Conservation (phyloP, 1,140 invertebrate species). For the Drosophila ambigua region DNA sequence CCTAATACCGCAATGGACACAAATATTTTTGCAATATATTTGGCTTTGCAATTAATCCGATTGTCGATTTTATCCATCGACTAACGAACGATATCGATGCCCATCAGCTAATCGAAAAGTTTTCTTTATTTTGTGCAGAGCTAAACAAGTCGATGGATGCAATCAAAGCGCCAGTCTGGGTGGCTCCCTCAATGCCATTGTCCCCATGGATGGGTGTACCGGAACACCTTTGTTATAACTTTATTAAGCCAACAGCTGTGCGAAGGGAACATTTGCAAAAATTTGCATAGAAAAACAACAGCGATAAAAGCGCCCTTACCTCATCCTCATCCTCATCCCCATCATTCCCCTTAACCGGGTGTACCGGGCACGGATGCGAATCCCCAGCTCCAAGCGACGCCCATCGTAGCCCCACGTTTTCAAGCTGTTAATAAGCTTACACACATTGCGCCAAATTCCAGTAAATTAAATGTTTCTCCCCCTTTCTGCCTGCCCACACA, state of each 20-base stretch:
- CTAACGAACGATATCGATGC: too few relatives aligned
- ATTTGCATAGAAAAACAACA: slow-evolving; percentile 77
- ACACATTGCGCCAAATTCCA: slow-evolving; percentile 71
- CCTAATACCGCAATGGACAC: too few relatives aligned
- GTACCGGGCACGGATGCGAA: too few relatives aligned
- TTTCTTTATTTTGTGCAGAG: too few relatives aligned
- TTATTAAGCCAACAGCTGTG: slow-evolving; percentile 37
- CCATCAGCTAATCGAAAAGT: too few relatives aligned
- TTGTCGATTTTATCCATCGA: too few relatives aligned
- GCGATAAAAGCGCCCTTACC: slow-evolving; percentile 19
- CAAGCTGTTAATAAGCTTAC: slow-evolving; percentile 77
- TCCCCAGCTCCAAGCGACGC: not conserved
- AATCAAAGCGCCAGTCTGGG: not conserved
- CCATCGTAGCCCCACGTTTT: not conserved
- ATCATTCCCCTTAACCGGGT: too few relatives aligned
- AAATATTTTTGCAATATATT: too few relatives aligned
- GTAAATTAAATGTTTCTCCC: slow-evolving; percentile 76
- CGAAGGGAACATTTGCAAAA: slow-evolving; percentile 1
- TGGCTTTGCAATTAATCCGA: too few relatives aligned
- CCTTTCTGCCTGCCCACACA: not conserved
- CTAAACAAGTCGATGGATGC: too few relatives aligned
- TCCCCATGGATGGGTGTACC: slow-evolving; percentile 8
- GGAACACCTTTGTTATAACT: slow-evolving; percentile 36
- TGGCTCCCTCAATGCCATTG: slow-evolving; percentile 6
- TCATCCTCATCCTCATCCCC: not conserved